phyloP scores from a whole-genome alignment of 2,888 invertebrate genomes.

The Antheraea yamamai region DNA sequence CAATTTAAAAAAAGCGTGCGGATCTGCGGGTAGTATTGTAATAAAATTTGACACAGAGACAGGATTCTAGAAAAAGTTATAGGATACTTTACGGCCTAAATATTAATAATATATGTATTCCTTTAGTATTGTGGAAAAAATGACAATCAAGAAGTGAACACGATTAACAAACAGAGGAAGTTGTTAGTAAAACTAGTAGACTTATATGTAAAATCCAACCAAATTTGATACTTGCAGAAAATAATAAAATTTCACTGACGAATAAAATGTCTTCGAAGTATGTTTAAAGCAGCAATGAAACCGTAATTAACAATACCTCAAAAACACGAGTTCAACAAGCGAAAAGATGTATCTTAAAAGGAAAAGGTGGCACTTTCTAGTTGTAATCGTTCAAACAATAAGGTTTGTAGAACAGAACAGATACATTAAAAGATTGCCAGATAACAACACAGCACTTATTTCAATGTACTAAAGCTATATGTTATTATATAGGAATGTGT shows the following conservation, averaged over 20 bases:
- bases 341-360: slow-evolving; percentile 9
- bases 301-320: not conserved
- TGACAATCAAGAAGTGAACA: too few relatives aligned
- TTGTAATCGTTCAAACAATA: not conserved
- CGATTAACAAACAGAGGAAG: too few relatives aligned
- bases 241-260: not conserved
- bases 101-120: too few relatives aligned
- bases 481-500: not conserved
- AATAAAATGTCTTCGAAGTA: not conserved
- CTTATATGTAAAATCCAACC: too few relatives aligned
- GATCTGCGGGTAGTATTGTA: too few relatives aligned
- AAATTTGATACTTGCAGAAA: not conserved
- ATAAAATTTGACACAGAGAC: too few relatives aligned
- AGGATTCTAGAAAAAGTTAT: too few relatives aligned
- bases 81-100: too few relatives aligned
- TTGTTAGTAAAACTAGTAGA: too few relatives aligned
- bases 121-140: too few relatives aligned
- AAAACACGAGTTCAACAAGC: not conserved
- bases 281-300: not conserved
- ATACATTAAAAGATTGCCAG: not conserved
- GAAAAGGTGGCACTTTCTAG: slow-evolving; percentile 7
- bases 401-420: slow-evolving; percentile 5
- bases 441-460: not conserved
- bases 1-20: too few relatives aligned
- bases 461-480: not conserved